Base-by-base conservation (phyloP, 1,140 invertebrate genomes). In the Helicoverpa armigera region DNA sequence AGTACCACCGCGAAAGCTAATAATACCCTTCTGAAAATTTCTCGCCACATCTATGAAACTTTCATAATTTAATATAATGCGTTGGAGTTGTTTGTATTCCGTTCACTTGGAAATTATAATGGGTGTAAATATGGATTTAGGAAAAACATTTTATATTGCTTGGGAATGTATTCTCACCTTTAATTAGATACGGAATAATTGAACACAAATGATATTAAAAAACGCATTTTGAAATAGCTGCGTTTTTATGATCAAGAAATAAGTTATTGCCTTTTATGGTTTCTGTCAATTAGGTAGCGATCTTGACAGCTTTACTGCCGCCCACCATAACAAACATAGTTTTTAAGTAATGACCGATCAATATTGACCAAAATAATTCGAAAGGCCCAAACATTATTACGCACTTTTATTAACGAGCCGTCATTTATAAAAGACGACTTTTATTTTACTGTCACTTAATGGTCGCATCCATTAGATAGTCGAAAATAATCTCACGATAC, bases 11-110 rank as follows among this genome's bases (percentile, higher is more conserved):
- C 91, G 91, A 92, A 91, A 89, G 89, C 89, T 89, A 90, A 91
- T 91, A 91, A 92, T 90, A 89, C 90, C 73, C 16, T 75, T 90
- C 35, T 91, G 85, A 83, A 92, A 91, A 86, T 89, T 91, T 85
- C 87, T 84, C 85, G 18, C 85, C 86, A 80, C 84, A 86, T 85
- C 86, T 86, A 86, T 83, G 87, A 91, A 85, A 35, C 35, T 90
- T 90, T 88, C 87, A 87, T 86, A 89, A 90, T 92, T 92, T 90
- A 86, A 88, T 88, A 58, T 74, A 16, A 88, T 83, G 87, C 88
- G 80, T 86, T 88, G n/a, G n/a, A 18, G n/a, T 80, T 89, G 88
- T 89, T 91, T 86, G 79, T 90, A 70, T 90, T 88, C 83, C 53
- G 74, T 63, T 54, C 76, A 65, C 16, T 72, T 63, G 35, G 51